These are phyloP conservation scores for Volucella inflata DNA, from an alignment of 2,888 invertebrate species.

Conservation along the genomic window DNA sequence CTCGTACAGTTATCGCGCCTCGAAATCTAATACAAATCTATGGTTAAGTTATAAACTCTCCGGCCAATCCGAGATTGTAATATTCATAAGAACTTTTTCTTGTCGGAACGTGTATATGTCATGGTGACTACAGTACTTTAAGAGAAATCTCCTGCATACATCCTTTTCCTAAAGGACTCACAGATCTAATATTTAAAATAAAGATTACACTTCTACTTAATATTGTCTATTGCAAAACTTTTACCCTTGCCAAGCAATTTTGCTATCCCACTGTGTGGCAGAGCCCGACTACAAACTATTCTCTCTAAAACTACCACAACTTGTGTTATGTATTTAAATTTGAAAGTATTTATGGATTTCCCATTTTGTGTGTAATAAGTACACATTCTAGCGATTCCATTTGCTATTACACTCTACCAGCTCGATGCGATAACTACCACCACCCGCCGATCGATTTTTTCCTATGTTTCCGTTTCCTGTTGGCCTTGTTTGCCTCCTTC, in stretches of 20 bases:
- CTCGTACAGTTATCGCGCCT: too few relatives aligned
- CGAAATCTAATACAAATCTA: too few relatives aligned
- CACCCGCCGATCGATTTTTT: slow-evolving; percentile 49
- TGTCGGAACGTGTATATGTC: too few relatives aligned
- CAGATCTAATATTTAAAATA: too few relatives aligned
- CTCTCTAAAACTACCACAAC: slow-evolving; percentile 7
- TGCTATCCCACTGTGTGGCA: slow-evolving; percentile 3
- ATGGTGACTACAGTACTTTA: too few relatives aligned
- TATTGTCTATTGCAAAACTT: too few relatives aligned
- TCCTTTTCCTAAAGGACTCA: too few relatives aligned
- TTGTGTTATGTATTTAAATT: slow-evolving; percentile 45
- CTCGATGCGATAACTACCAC: not conserved
- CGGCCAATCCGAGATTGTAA: too few relatives aligned
- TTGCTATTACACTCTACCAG: slow-evolving; percentile 22
- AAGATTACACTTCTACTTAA: too few relatives aligned
- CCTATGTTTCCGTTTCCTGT: slow-evolving; percentile 63
- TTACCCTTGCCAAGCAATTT: not conserved
- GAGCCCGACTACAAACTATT: not conserved
- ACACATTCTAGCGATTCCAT: slow-evolving; percentile 54
- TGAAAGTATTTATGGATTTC: slow-evolving; percentile 61
- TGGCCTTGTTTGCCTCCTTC: slow-evolving; percentile 52
- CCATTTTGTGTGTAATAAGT: slow-evolving; percentile 59
- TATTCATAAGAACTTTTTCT: too few relatives aligned
- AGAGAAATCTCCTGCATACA: too few relatives aligned
- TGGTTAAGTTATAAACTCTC: too few relatives aligned